Evolutionary conservation across 2,113 vertebrate genomes (phyloP).

Genomic region (Myiopsitta monachus): DNA sequence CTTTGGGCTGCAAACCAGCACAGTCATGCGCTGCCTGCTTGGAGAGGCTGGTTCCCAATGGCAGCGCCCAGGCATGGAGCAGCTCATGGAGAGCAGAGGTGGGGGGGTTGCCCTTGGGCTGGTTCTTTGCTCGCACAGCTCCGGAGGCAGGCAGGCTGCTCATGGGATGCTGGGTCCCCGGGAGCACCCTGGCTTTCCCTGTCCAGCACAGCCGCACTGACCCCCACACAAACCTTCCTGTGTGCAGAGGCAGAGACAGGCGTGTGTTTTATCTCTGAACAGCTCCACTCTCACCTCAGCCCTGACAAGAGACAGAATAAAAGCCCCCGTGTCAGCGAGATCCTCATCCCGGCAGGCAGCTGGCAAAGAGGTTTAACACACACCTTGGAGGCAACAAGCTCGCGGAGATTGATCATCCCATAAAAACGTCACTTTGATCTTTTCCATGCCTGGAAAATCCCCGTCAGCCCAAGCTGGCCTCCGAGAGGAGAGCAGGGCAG

Average conservation of each 20-base stretch:
- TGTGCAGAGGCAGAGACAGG: not conserved
- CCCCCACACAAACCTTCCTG: not conserved
- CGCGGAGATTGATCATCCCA: not conserved
- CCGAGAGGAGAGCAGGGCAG: not conserved
- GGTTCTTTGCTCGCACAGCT: not conserved
- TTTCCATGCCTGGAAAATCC: not conserved
- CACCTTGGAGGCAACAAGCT: slow-evolving; percentile 21
- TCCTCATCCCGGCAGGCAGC: slow-evolving; percentile 24
- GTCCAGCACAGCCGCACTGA: not conserved
- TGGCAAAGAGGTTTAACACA: not conserved
- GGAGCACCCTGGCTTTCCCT: not conserved
- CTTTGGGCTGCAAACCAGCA: not conserved
- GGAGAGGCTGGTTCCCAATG: fast-evolving
- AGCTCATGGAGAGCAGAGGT: not conserved
- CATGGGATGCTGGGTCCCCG: not conserved
- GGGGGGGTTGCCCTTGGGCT: not conserved
- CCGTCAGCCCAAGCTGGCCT: not conserved
- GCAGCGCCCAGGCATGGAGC: fast-evolving
- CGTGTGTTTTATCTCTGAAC: not conserved
- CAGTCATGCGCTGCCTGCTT: not conserved
- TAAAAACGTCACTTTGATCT: not conserved
- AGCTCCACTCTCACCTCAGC: not conserved
- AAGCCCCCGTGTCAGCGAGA: not conserved
- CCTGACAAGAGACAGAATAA: not conserved
- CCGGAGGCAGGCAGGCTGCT: not conserved